Evolutionary conservation across 2,113 vertebrate species (phyloP).

Genomic region (Pholis gunnellus): DNA sequence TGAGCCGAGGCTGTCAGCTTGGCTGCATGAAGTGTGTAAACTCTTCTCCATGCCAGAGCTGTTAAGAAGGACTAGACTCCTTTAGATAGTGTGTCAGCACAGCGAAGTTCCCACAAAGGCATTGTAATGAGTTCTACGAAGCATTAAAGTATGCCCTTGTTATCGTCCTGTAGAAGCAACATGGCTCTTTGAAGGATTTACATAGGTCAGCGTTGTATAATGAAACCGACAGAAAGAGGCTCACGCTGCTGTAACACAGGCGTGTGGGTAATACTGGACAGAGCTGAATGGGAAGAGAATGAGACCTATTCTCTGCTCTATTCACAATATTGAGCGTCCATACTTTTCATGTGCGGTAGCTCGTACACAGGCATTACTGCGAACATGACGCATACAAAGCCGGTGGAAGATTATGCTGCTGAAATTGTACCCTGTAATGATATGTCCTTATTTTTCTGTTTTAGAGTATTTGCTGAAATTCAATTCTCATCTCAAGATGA

Average conservation of each 20-base stretch:
- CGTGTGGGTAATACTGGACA: slow-evolving; percentile 10
- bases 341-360: neutral
- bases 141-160: slow-evolving; percentile 45
- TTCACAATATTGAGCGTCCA: neutral
- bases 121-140: slow-evolving; percentile 65
- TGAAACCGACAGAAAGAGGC: slow-evolving; percentile 29
- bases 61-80: slow-evolving; percentile 29
- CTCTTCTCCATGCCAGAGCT: slow-evolving; percentile 24
- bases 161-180: slow-evolving; percentile 51
- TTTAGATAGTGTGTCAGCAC: slow-evolving; percentile 32
- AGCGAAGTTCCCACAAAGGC: slow-evolving; percentile 52
- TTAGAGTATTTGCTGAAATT: neutral
- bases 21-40: slow-evolving; percentile 41
- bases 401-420: neutral
- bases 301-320: neutral
- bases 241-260: slow-evolving; percentile 29
- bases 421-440: neutral
- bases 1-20: slow-evolving; percentile 30
- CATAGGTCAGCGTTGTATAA: slow-evolving; percentile 22
- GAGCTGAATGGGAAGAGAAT: neutral
- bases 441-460: neutral
- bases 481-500: neutral
- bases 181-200: slow-evolving; percentile 56
- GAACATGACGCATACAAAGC: neutral
- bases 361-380: neutral